A percentile compares a stretch with the other conserved stretches of the same genome.
Conservation (phyloP, 2,888 invertebrate genomes). For the Pristionchus exspectatus region DNA sequence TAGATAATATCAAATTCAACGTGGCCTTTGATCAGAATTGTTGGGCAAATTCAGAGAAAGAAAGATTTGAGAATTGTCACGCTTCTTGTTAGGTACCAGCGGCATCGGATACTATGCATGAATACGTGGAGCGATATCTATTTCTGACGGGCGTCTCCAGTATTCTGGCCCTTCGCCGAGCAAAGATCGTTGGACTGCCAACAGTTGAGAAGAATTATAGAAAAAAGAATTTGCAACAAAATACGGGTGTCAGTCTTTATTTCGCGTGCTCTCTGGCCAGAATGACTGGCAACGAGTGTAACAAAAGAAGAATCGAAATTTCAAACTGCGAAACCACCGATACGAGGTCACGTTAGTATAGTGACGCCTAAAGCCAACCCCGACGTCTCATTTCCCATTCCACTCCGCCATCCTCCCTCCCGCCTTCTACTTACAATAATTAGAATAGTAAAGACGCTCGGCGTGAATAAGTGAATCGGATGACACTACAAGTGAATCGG, state of each 20-base stretch:
- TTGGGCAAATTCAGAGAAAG: neutral
- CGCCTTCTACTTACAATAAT: slow-evolving; percentile 36
- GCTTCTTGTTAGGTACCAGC: neutral
- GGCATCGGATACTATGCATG: neutral
- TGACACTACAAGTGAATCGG: neutral
- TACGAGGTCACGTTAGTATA: neutral
- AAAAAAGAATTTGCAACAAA: too few species aligned
- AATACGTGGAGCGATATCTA: neutral
- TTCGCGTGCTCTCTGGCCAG: too few species aligned
- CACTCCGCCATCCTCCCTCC: neutral
- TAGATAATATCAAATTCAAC: neutral
- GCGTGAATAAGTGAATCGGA: neutral
- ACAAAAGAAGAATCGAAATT: too few species aligned
- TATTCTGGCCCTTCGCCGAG: too few species aligned
- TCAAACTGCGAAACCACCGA: too few species aligned
- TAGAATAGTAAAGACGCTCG: slow-evolving; percentile 2
- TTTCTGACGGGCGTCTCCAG: neutral
- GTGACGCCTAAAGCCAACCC: neutral
- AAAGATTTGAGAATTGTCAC: neutral
- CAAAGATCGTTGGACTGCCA: too few species aligned
- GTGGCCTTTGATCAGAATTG: slow-evolving; percentile 1
- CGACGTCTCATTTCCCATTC: slow-evolving; percentile 23
- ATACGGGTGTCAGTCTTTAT: too few species aligned
- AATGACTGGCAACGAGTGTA: too few species aligned
- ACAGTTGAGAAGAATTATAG: too few species aligned